Evolutionary conservation across 2,113 vertebrate genomes (phyloP), one percentile per base, ranked within the genome.

Genomic region (Macheiramphus alcinus): DNA sequence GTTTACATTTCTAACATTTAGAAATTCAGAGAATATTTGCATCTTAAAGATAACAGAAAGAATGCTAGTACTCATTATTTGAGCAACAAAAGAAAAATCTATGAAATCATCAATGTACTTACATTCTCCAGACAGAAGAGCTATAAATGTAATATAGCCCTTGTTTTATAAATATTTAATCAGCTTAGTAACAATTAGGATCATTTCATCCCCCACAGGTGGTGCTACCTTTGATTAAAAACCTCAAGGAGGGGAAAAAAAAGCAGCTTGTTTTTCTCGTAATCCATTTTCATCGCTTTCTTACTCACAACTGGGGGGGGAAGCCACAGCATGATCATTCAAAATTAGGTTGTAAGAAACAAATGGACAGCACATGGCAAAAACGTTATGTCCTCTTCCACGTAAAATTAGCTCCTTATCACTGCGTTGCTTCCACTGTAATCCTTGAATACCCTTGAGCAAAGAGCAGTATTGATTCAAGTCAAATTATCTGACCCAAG

Each of bases 91-190:
- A 70, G 11, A 76, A 75, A 81, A 34, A 62, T 25, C 20, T 88
- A 40, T 65, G 71, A 52, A 80, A 71, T 42, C 7, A 88, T 62
- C 29, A 45, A 42, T 78, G 80, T 70, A 78, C 36, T 78, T 63
- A 66, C 9, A 36, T 55, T 89, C 58, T 81, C 29, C 36, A 90
- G 48, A 67, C 31, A 90, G 40, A 94, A 91, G 15, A 75, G 48
- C 45, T 87, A 61, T 63, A 89, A 91, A 78, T 81, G 58, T 52
- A 84, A 84, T 52, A 53, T 4, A 75, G 32, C 10, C 48, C 36
- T 65, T 75, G 27, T 79, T 93, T 75, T 80, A 86, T 89, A 85
- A 93, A 73, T 85, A 86, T 81, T 92, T 92, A 75, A 95, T 82
- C 26, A 70, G 43, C 9, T 94, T 65, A 42, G 56, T 63, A 94